These are phyloP conservation scores for Gallinago jamesoni DNA, from an alignment of 2,113 vertebrate genomes.

Conservation along the genomic window DNA sequence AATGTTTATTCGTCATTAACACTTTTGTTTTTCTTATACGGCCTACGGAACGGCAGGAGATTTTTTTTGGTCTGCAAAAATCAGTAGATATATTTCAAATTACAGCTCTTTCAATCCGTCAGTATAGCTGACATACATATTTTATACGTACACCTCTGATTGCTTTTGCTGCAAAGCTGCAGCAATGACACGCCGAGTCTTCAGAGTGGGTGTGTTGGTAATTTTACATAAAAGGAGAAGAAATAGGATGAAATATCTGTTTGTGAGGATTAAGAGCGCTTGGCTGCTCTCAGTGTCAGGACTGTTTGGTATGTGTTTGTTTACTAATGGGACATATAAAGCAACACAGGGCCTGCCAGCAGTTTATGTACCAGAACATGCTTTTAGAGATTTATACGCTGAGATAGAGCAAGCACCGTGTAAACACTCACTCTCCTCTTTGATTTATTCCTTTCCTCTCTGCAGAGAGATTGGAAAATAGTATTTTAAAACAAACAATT, in stretches of 20 bases:
- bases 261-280: neutral
- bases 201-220: neutral
- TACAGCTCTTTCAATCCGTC: neutral
- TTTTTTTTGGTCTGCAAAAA: neutral
- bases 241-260: neutral
- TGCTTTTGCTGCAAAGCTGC: neutral
- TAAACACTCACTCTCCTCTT: neutral
- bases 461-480: neutral
- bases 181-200: neutral
- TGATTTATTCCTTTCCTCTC: neutral
- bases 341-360: neutral
- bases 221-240: neutral
- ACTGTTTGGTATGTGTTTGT: neutral
- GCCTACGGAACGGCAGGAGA: neutral
- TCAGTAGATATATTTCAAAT: neutral
- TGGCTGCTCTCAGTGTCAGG: neutral
- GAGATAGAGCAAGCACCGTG: neutral
- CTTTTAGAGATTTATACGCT: neutral
- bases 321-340: neutral
- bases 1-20: neutral
- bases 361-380: neutral
- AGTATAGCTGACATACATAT: neutral
- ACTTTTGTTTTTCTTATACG: neutral
- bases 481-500: neutral
- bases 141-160: neutral